These are phyloP conservation scores for Penaeus vannamei DNA, from an alignment of 1,140 invertebrate genomes.

Conservation along the genomic window DNA sequence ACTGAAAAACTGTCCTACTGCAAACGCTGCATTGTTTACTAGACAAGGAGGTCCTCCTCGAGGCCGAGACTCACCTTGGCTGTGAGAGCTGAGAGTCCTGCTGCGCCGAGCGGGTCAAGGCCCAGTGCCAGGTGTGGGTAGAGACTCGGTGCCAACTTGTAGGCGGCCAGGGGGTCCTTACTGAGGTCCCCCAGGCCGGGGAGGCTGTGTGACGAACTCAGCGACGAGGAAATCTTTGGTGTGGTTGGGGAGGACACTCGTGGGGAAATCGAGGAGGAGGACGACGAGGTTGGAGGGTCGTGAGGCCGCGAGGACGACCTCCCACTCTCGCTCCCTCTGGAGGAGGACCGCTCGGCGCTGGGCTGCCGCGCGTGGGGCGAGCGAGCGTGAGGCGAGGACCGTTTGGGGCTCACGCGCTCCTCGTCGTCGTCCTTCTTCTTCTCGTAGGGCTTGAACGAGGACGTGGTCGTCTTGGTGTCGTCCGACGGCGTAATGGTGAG, in stretches of 20 bases:
- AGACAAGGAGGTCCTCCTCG: no score
- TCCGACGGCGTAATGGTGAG: slow-evolving; percentile 52
- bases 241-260: slow-evolving; percentile 58
- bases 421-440: slow-evolving; percentile 68
- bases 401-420: slow-evolving; percentile 65
- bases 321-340: slow-evolving; percentile 67
- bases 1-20: no score
- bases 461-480: slow-evolving; percentile 44
- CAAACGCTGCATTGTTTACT: no score
- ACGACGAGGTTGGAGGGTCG: slow-evolving; percentile 43
- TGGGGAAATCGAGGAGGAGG: slow-evolving; percentile 52
- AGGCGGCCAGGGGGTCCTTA: slow-evolving; percentile 67
- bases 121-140: slow-evolving; percentile 65
- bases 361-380: slow-evolving; percentile 47
- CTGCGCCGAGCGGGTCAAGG: slow-evolving; percentile 66
- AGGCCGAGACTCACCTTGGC: slow-evolving; percentile 59
- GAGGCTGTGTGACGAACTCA: slow-evolving; percentile 51
- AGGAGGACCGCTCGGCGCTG: slow-evolving; percentile 63
- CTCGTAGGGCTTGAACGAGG: slow-evolving; percentile 88
- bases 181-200: slow-evolving; percentile 58
- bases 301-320: slow-evolving; percentile 60
- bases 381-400: slow-evolving; percentile 43
- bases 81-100: slow-evolving; percentile 66
- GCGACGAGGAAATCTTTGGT: slow-evolving; percentile 65
- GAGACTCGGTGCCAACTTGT: slow-evolving; percentile 66